These are phyloP conservation scores for Isurus oxyrinchus DNA, from an alignment of 2,113 vertebrate species.

Conservation along the genomic window DNA sequence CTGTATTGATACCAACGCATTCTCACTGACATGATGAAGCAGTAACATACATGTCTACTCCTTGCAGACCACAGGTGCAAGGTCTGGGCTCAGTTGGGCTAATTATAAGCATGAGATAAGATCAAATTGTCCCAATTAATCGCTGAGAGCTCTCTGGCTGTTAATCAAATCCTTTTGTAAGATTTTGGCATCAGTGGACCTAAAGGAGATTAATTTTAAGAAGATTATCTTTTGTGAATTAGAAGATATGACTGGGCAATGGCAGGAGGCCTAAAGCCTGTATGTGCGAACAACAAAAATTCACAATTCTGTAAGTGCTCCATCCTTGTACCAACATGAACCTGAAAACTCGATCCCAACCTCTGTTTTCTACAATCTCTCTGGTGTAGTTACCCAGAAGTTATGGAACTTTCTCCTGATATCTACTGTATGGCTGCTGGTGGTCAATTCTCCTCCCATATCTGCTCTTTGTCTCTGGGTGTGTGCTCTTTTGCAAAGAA, in stretches of 20 bases:
- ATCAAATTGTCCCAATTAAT: neutral
- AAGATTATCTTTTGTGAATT: neutral
- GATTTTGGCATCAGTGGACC: neutral
- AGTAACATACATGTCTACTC: neutral
- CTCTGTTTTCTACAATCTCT: neutral
- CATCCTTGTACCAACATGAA: neutral
- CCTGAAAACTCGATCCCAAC: neutral
- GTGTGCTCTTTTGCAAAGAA: no score
- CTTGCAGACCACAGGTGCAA: neutral
- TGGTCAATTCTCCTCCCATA: neutral
- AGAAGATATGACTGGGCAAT: neutral
- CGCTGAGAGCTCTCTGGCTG: neutral
- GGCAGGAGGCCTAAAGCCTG: neutral
- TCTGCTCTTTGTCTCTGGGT: no score
- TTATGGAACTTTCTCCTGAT: neutral
- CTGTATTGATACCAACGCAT: neutral
- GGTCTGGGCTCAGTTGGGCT: neutral
- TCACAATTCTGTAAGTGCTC: neutral
- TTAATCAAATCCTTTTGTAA: neutral
- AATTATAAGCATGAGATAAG: neutral
- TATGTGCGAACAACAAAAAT: neutral
- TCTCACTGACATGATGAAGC: neutral
- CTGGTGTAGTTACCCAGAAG: neutral
- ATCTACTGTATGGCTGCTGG: neutral
- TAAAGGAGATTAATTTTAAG: neutral